phyloP scores from a whole-genome alignment of 1,140 invertebrate species.

The Nasonia giraulti region DNA sequence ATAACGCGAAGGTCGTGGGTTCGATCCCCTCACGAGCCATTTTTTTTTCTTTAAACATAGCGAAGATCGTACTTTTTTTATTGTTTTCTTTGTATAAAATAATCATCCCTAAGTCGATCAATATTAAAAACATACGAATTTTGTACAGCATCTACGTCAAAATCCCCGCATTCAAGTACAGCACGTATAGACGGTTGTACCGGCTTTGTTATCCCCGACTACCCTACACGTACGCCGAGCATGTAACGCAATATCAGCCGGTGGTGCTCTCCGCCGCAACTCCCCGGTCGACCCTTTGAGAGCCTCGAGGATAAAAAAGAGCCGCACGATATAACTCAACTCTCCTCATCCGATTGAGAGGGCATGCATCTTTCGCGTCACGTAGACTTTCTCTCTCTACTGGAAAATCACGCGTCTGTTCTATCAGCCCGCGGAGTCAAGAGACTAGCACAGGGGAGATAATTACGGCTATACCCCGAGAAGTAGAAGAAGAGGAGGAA shows the following conservation, averaged over 20 bases:
- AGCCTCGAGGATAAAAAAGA: not conserved
- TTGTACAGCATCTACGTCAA: not conserved
- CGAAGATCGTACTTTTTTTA: no score
- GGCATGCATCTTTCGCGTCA: not conserved
- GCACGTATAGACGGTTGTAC: not conserved
- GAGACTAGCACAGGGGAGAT: not conserved
- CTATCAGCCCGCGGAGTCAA: not conserved
- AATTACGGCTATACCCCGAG: not conserved
- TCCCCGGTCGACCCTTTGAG: not conserved
- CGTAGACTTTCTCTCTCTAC: conserved; percentile 1
- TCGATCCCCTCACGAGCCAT: conserved; percentile 67
- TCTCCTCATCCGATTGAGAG: not conserved
- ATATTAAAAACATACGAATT: no score
- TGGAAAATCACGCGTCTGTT: conserved; percentile 5
- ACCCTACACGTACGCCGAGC: not conserved
- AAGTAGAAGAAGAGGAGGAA: not conserved
- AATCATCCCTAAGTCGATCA: no score
- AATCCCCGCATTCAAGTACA: not conserved
- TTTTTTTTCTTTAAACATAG: conserved; percentile 8
- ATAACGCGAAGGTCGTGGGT: conserved; percentile 76
- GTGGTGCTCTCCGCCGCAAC: not conserved
- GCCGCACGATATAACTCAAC: not conserved
- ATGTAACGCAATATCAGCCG: not conserved
- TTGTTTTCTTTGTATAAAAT: no score
- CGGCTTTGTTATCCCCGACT: not conserved